phyloP scores from a whole-genome alignment of 2,113 vertebrate genomes.

The Neogobius melanostomus region DNA sequence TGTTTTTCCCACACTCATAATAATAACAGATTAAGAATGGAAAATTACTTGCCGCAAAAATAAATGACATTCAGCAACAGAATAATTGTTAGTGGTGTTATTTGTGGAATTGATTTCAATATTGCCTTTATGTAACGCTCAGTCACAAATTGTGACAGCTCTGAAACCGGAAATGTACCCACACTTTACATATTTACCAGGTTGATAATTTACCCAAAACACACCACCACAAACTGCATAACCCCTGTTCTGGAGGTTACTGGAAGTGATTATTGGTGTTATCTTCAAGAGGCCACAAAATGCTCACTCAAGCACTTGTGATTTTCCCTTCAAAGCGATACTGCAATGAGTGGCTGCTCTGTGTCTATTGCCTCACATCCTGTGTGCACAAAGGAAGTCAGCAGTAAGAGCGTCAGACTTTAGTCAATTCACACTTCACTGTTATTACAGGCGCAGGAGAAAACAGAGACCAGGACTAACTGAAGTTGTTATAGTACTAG shows the following conservation, averaged over 20 bases:
- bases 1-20: too few relatives aligned
- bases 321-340: constrained; percentile 62
- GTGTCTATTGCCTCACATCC: constrained; percentile 74
- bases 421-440: constrained; percentile 36
- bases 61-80: too few relatives aligned
- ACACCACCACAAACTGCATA: background rate
- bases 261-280: constrained; percentile 50
- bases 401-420: constrained; percentile 31
- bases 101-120: background rate
- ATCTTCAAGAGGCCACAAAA: constrained; percentile 47
- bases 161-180: background rate
- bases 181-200: background rate
- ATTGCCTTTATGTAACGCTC: background rate
- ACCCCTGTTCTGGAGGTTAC: constrained; percentile 43
- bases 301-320: constrained; percentile 63
- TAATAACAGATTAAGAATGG: too few relatives aligned
- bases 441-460: constrained; percentile 20
- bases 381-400: constrained; percentile 75
- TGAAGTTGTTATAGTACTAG: background rate
- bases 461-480: constrained; percentile 10
- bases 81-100: too few relatives aligned
- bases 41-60: too few relatives aligned
- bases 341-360: constrained; percentile 43
- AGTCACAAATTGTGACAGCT: background rate
- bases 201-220: background rate